These are phyloP conservation scores for Acanthosoma haemorrhoidale DNA, from an alignment of 2,888 invertebrate species.

Conservation along the genomic window DNA sequence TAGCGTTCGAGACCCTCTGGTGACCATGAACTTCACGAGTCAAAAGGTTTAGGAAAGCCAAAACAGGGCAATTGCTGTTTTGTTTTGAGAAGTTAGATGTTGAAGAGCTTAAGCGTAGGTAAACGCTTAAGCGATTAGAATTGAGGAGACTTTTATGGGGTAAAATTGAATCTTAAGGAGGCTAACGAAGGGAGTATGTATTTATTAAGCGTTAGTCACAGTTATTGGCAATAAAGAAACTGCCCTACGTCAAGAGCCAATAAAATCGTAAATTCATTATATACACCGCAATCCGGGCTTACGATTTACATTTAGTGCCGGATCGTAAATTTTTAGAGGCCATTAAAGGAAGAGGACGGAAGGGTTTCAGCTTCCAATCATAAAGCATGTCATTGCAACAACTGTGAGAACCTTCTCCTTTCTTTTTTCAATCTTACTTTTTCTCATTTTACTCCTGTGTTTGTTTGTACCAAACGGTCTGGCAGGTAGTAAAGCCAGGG, in stretches of 20 bases:
- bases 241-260: not conserved
- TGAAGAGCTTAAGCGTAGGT: too few species aligned
- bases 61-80: too few species aligned
- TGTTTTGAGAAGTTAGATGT: too few species aligned
- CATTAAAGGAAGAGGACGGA: not conserved
- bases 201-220: not conserved
- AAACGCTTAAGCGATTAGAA: too few species aligned
- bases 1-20: too few species aligned
- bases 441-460: not conserved
- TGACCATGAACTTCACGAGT: too few species aligned
- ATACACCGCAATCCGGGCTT: not conserved
- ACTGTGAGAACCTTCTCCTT: not conserved
- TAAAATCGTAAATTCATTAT: slow-evolving; percentile 10
- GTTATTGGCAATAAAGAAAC: not conserved
- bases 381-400: not conserved
- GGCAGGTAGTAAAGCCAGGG: not conserved
- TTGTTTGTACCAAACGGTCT: not conserved
- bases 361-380: not conserved
- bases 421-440: not conserved
- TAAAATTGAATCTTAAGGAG: not conserved
- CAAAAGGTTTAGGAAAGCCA: too few species aligned
- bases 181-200: not conserved
- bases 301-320: slow-evolving; percentile 4
- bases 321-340: not conserved
- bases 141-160: too few species aligned